phyloP scores from a whole-genome alignment of 2,888 invertebrate genomes.

The Erebia aethiops region DNA sequence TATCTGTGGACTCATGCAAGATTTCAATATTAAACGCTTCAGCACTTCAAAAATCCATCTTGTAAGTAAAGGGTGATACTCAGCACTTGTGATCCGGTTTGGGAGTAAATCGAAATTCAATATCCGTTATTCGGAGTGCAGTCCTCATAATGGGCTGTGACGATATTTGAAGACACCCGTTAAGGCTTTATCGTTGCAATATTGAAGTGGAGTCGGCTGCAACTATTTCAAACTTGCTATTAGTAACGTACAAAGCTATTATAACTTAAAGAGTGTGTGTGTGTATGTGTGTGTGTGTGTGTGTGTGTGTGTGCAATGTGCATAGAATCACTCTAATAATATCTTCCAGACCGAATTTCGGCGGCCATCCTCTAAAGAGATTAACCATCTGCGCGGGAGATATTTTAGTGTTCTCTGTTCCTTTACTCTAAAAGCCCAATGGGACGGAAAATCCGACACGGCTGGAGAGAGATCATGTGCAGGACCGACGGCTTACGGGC shows the following conservation, averaged over 20 bases:
- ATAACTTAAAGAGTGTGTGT: too few relatives aligned
- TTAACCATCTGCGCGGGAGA: too few relatives aligned
- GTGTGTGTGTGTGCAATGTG: neutral
- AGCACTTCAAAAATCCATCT: conserved; percentile 27
- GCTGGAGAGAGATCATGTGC: too few relatives aligned
- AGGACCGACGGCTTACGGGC: too few relatives aligned
- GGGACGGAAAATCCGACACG: too few relatives aligned
- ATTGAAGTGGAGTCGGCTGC: conserved; percentile 27
- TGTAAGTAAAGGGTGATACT: conserved; percentile 32
- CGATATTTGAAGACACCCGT: conserved; percentile 42
- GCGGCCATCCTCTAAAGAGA: too few relatives aligned
- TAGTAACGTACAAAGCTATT: too few relatives aligned
- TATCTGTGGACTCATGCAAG: conserved; percentile 2
- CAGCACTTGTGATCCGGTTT: conserved; percentile 36
- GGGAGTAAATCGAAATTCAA: conserved; percentile 51
- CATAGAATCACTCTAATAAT: too few relatives aligned
- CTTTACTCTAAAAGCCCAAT: too few relatives aligned
- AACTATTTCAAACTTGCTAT: neutral
- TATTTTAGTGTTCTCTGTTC: too few relatives aligned
- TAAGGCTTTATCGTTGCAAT: conserved; percentile 40
- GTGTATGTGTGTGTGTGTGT: too few relatives aligned
- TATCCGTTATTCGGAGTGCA: conserved; percentile 46
- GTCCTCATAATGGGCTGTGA: conserved; percentile 45
- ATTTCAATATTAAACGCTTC: conserved; percentile 18
- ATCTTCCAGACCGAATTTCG: too few relatives aligned